A percentile compares a stretch with the other conserved stretches of the same genome.
Conservation (phyloP, 2,797 vertebrate genomes). For the Gymnocypris eckloni region DNA sequence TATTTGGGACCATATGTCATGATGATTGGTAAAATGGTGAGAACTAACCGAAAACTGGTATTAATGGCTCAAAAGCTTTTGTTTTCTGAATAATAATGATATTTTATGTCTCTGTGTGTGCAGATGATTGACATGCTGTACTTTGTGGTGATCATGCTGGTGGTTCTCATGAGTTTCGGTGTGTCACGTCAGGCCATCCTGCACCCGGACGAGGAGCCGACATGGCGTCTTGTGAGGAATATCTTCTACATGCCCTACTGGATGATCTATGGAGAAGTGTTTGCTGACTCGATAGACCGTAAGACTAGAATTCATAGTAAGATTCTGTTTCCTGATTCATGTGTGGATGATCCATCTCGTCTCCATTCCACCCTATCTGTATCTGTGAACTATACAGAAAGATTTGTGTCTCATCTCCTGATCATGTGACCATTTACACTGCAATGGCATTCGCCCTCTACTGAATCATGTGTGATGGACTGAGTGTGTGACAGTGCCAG, state of each 20-base stretch:
- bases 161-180: conserved; percentile 97
- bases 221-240: conserved; percentile 95
- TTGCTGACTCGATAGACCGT: conserved; percentile 99
- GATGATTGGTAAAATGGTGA: conserved; percentile 99
- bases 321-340: conserved; percentile 94
- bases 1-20: conserved; percentile 99
- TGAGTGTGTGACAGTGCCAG: conserved; percentile 43
- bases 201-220: conserved; percentile 95
- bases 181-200: conserved; percentile 96
- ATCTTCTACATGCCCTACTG: conserved; percentile 99
- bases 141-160: conserved; percentile 98
- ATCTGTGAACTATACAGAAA: conserved; percentile 20
- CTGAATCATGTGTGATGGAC: conserved; percentile 43
- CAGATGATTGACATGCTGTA: conserved; percentile 99
- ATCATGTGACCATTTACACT: conserved; percentile 19
- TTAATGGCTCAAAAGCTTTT: neutral
- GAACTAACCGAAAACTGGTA: conserved; percentile 26
- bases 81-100: neutral
- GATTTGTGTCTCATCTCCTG: conserved; percentile 12
- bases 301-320: conserved; percentile 99
- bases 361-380: conserved; percentile 37
- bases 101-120: neutral
- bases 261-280: conserved; percentile 99
- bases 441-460: conserved; percentile 15
- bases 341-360: conserved; percentile 83